phyloP scores from a whole-genome alignment of 2,113 vertebrate species.

The Alethe diademata region DNA sequence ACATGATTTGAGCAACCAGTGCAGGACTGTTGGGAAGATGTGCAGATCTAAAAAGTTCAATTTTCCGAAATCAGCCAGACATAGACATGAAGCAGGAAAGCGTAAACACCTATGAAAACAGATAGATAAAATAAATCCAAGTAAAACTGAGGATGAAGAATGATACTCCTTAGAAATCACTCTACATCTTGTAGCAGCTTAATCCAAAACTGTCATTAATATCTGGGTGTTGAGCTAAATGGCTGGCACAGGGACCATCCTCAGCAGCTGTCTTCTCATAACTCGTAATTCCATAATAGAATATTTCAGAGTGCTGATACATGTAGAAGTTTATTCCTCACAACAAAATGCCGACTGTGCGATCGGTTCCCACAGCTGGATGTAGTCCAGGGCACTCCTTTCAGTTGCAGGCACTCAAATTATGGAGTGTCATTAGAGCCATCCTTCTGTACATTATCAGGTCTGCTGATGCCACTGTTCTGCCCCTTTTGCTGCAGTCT shows the following conservation, averaged over 20 bases:
- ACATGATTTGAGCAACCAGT: not conserved
- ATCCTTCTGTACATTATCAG: not conserved
- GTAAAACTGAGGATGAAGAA: not conserved
- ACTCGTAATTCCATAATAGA: not conserved
- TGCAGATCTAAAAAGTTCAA: not conserved
- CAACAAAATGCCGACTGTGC: not conserved
- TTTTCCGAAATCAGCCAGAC: not conserved
- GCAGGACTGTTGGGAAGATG: not conserved
- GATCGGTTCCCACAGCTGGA: not conserved
- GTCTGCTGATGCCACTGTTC: not conserved
- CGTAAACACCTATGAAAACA: not conserved
- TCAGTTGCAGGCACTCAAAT: not conserved
- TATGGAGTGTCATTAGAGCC: not conserved
- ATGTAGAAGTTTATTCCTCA: not conserved
- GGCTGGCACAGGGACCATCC: not conserved
- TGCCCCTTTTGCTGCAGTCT: not conserved
- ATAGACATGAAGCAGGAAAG: not conserved
- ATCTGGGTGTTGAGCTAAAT: not conserved
- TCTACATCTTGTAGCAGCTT: not conserved
- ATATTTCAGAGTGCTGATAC: not conserved
- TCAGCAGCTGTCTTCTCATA: not conserved
- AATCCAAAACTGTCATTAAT: not conserved
- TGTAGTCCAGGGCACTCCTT: not conserved
- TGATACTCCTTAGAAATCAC: not conserved
- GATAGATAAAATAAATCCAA: not conserved